phyloP scores from a whole-genome alignment of 2,113 vertebrate genomes.

The Petrocephalus zakoni region DNA sequence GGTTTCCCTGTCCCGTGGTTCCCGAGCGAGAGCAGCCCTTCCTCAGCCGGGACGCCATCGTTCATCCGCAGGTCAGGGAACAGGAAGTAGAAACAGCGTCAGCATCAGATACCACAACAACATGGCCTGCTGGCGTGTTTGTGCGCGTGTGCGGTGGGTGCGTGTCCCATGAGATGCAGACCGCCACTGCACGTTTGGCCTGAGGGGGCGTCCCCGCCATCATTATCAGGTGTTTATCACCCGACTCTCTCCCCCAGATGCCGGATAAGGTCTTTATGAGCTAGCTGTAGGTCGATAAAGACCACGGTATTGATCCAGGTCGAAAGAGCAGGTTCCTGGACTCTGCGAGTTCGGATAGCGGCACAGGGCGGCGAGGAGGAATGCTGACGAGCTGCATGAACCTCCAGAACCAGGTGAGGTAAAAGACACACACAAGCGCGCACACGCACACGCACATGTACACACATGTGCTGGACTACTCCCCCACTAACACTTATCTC shows the following conservation, averaged over 20 bases:
- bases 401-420: not conserved
- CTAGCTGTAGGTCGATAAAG: constrained; percentile 66
- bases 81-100: constrained; percentile 5
- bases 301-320: constrained; percentile 69
- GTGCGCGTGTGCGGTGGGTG: not conserved
- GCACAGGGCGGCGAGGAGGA: constrained; percentile 56
- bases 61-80: not conserved
- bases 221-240: constrained; percentile 57
- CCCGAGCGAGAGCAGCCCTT: not conserved
- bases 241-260: constrained; percentile 56
- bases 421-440: constrained; percentile 2
- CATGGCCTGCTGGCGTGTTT: not conserved
- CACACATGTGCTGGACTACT: not conserved
- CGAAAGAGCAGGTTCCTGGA: constrained; percentile 73
- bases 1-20: not conserved
- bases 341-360: constrained; percentile 69
- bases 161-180: constrained; percentile 15
- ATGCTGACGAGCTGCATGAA: constrained; percentile 37
- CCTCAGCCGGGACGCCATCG: too few relatives aligned
- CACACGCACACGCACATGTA: constrained; percentile 15
- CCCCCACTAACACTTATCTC: constrained; percentile 17
- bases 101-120: not conserved
- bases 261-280: constrained; percentile 73
- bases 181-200: constrained; percentile 36
- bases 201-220: constrained; percentile 49